phyloP scores from a whole-genome alignment of 2,797 vertebrate genomes.

The Otolemur crassicaudatus region DNA sequence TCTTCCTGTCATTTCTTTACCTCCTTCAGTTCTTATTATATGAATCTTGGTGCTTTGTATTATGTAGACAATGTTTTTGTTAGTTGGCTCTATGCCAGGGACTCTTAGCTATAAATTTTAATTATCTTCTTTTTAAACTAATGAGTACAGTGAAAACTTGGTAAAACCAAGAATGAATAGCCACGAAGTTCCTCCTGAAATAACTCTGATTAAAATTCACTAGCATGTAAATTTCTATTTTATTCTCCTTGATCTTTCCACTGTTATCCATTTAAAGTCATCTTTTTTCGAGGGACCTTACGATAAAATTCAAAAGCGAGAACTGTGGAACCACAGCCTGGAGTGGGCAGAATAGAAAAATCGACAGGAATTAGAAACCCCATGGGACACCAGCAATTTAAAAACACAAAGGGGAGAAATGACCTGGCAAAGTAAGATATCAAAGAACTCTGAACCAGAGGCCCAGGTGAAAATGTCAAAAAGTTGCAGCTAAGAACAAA shows the following conservation, averaged over 20 bases:
- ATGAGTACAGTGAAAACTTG: conserved; percentile 4
- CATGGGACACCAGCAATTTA: neutral
- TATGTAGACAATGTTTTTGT: neutral
- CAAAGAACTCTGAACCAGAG: conserved; percentile 9
- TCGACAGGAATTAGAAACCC: neutral
- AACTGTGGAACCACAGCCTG: neutral
- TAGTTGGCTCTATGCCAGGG: conserved; percentile 21
- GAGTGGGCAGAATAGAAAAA: neutral
- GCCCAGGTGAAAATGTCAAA: conserved; percentile 31
- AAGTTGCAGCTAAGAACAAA: conserved; percentile 52
- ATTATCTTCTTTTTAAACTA: conserved; percentile 55
- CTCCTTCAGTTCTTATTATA: neutral
- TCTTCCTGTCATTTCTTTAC: neutral
- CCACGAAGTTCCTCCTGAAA: neutral
- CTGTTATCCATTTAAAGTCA: conserved; percentile 26
- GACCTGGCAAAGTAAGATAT: conserved; percentile 32
- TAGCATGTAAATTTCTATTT: neutral
- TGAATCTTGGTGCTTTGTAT: conserved; percentile 8
- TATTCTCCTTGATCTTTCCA: neutral
- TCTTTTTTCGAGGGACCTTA: neutral
- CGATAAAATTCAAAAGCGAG: conserved; percentile 13
- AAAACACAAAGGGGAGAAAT: conserved; percentile 45
- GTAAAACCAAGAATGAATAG: conserved; percentile 32
- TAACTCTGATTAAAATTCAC: conserved; percentile 18
- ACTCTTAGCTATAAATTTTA: conserved; percentile 40